Base-by-base conservation (phyloP, 35 echinoderm and acorn worm species). In the Acanthaster planci region DNA sequence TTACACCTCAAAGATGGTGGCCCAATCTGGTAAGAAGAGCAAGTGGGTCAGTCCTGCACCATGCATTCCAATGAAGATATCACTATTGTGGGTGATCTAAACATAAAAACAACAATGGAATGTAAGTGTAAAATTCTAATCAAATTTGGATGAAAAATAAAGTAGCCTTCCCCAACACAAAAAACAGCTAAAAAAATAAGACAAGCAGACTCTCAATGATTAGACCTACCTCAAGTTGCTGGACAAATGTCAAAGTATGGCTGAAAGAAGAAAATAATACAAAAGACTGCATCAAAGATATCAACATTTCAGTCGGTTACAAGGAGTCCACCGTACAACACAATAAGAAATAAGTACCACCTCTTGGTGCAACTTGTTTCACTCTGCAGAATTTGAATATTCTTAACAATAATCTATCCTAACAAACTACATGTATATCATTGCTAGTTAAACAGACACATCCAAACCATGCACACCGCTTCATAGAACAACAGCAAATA, bases 1-100 rank as follows among this genome's bases (percentile, higher is more conserved):
- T 90, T 91, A 97, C 95, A 97, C 40, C 88, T 97, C 95, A 97
- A 97, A 97, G 51, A 97, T 76, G 38, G 87, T 85, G 38, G 87
- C 91, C 87, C 91, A 93, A 54, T 97, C 91, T 31, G 95, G 95
- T 29, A 93, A 52, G 55, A 97, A 97, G 38, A 97, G 72, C 15
- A 93, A 76, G 54, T 97, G 95, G 23, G 95, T 97, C n/a, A 97
- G 60, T 15, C 95, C 95, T 76, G 95, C 95, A 30, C 95, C 95
- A 82, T 97, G 95, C 91, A 97, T 90, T 22, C 95, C 91, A 56
- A 97, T 88, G 42, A 97, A 93, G 50, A 97, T 90, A 60, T 97
- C 95, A 17, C 87, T 90, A 15, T 93, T 93, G 51, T 90, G 95
- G 1, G 91, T 97, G 6, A 87, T 90, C 95, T 97, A 87, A 26